A percentile compares a stretch with the other conserved stretches of the same genome.
Evolutionary conservation across 2,888 invertebrate species (phyloP).

Genomic region (Heliconius charithonia): DNA sequence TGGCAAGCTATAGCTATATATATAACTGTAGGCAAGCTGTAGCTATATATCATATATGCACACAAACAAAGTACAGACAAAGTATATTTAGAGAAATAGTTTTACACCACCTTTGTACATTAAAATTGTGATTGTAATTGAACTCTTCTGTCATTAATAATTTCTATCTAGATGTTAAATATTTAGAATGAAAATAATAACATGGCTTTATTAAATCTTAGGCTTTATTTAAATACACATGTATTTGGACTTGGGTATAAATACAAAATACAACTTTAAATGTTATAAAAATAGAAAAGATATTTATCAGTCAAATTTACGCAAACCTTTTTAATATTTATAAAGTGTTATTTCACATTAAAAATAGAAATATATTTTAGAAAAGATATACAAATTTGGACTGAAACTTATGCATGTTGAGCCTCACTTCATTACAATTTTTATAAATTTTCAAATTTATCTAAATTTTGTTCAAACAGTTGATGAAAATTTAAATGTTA

Average conservation of each 20-base stretch:
- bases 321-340: conserved; percentile 5
- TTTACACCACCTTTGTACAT: conserved; percentile 2
- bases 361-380: too few species aligned
- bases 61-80: neutral
- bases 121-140: conserved; percentile 4
- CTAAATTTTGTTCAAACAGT: conserved; percentile 2
- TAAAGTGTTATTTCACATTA: too few species aligned
- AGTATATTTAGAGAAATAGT: too few species aligned
- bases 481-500: neutral
- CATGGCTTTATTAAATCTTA: neutral
- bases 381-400: too few species aligned
- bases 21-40: too few species aligned
- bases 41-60: too few species aligned
- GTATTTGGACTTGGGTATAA: conserved; percentile 1
- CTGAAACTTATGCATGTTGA: too few species aligned
- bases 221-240: conserved; percentile 2
- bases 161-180: neutral
- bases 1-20: neutral
- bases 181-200: conserved; percentile 1
- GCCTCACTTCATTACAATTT: too few species aligned
- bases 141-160: neutral
- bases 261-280: conserved; percentile 25
- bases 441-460: too few species aligned
- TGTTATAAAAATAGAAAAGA: conserved; percentile 44
- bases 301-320: conserved; percentile 39